These are phyloP conservation scores for Micromussa lordhowensis DNA, from an alignment of 92 coral and sea anemone genomes.

Conservation along the genomic window DNA sequence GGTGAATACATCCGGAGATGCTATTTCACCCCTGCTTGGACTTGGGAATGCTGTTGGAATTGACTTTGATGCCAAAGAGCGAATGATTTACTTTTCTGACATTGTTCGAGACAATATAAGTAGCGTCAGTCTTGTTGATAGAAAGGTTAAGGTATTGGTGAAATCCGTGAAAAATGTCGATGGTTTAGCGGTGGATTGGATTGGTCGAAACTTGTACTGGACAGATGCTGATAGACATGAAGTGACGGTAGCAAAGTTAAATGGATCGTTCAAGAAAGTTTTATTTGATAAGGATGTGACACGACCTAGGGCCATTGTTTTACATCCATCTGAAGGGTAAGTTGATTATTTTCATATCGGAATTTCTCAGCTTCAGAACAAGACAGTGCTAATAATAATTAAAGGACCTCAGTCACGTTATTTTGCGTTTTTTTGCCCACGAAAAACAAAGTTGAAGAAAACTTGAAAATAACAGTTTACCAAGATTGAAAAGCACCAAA, in stretches of 20 bases:
- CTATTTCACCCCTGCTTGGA: slow-evolving; percentile 73
- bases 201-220: slow-evolving; percentile 95
- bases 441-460: too few species aligned
- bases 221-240: slow-evolving; percentile 76
- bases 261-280: slow-evolving; percentile 83
- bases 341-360: background rate
- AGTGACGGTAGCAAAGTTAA: slow-evolving; percentile 81
- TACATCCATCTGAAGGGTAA: slow-evolving; percentile 90
- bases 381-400: background rate
- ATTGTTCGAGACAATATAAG: slow-evolving; percentile 73
- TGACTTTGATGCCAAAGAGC: slow-evolving; percentile 82
- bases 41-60: slow-evolving; percentile 84
- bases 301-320: slow-evolving; percentile 83
- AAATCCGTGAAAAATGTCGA: slow-evolving; percentile 65
- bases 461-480: too few species aligned
- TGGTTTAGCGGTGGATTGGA: slow-evolving; percentile 98
- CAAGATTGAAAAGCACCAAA: too few species aligned
- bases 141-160: slow-evolving; percentile 67
- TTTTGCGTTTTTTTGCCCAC: too few species aligned
- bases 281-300: slow-evolving; percentile 65
- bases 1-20: slow-evolving; percentile 61
- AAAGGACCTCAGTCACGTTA: too few species aligned
- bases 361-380: background rate
- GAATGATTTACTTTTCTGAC: slow-evolving; percentile 82
- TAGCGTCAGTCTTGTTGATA: slow-evolving; percentile 71